Base-by-base conservation (phyloP, 2,113 vertebrate genomes). In the Saccopteryx leptura region DNA sequence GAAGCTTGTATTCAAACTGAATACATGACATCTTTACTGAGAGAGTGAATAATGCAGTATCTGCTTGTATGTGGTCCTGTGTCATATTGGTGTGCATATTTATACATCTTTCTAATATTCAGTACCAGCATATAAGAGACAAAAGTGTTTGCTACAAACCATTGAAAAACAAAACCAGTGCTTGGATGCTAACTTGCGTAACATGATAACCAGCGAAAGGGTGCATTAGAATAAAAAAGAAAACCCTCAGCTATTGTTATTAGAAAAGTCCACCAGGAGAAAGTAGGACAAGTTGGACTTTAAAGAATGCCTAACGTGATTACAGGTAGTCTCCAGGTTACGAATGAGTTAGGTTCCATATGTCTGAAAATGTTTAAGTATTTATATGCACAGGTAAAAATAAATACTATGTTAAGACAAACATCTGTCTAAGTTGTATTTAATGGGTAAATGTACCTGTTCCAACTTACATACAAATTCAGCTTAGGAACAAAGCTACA, bases 1-100 rank as follows among this genome's bases (percentile, higher is more conserved):
- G 60, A 4, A 31, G 26, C 15, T 82, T 80, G 81, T 52, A 65
- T 72, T 91, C 31, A 69, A 86, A 63, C 2, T n/a, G 26, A 90
- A 79, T 12, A 48, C n/a, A 9, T 66, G 19, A 28, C 3, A 52
- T 24, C 66, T 8, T 81, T 19, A 66, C 50, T 76, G 23, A 79
- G 68, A 66, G 31, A 14, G 21, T 87, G 26, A 72, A 24, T 21
- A 80, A 24, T 1, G 12, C 12, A 54, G 21, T 61, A 50, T 54
- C 48, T 52, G 23, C 21, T 69, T 48, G 21, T 39, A 24, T 33
- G 50, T 18, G 80, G 18, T 60, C 11, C 46, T 21, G 5, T n/a
- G 33, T n/a, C 15, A 31, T 15, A 54, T 11, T 63, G 6, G 1
- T 4, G 0, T 28, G n/a, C 4, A 4, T 39, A 15, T 58, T n/a